Evolutionary conservation across 2,113 vertebrate species (phyloP), one percentile per base, ranked within the genome.

Genomic region (Pagrus major): DNA sequence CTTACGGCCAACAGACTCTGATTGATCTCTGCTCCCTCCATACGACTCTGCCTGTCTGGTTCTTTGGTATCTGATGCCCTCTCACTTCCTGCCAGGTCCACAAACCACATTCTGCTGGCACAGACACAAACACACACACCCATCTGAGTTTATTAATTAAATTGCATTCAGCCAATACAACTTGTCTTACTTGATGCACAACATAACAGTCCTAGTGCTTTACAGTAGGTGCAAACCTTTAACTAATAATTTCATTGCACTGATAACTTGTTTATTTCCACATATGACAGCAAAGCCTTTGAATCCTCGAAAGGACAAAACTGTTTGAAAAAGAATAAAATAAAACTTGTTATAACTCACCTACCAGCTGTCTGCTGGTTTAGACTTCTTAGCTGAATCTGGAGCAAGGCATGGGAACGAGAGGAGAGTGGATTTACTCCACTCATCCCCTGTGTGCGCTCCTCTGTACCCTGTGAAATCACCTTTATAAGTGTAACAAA

Each of bases 11-110:
- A 88, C 66, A 98, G 95, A 90, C 97, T 98, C 93, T 97, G 97
- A 86, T 98, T 98, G 92, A 98, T 98, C 92, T 98, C 97, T 54
- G 97, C 97, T 81, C 95, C 97, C 92, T 98, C 97, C 93, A 97
- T 95, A 82, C 97, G 97, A 51, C 95, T 97, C 89, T 96, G 96
- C 82, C 92, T 96, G 86, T 96, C 93, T 1, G 96, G 92, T 61
- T 96, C 95, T 89, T 90, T 96, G 85, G 96, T 94, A 89, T 98
- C 97, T 77, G 96, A 96, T 46, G 97, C 97, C 76, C 97, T 95
- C 91, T 98, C 97, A 71, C 97, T 98, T 82, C 97, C 97, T 86
- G 97, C 97, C 92, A 98, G 93, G 88, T 98, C 97, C 90, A 98
- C 96, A 87, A 98, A 98, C 67, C 96, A 97, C 90, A 98, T 97